Base-by-base conservation (phyloP, 2,797 vertebrate genomes). In the Oceanodroma leucorhoa region DNA sequence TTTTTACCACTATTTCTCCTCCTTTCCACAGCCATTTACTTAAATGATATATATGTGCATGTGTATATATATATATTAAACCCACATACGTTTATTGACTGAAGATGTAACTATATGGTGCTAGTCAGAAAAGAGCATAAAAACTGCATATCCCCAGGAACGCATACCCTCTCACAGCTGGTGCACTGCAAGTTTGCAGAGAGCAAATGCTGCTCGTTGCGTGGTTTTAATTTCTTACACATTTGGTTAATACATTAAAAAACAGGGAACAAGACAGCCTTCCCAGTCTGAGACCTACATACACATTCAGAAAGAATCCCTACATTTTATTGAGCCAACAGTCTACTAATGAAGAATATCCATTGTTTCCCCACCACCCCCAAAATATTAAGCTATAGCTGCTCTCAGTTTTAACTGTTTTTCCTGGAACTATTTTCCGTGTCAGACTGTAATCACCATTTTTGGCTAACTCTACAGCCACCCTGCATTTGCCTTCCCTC, bases 1-100 rank as follows among this genome's bases (percentile, higher is more conserved):
- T 93, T 96, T 89, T 95, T 95, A 53, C 81, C 95, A 94, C 83
- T 83, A 45, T 92, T 78, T 95, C 60, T 73, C 81, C 82, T 55
- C 80, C 71, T 94, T 93, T 96, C 90, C 80, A 89, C 83, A 93
- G 43, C 86, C 96, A 67, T 91, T 96, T 86, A 95, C 81, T 82
- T 90, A 75, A 79, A 86, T 76, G 20, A 88, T 73, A 93, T 54
- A 70, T 79, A 73, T 18, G 9, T 61, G 8, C 30, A 21, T n/a
- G 26, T 66, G 10, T 65, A 4, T 24, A 54, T 46, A 41, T 62
- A 54, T n/a, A n/a, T 64, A 54, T 86, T 43, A 70, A 92, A 93
- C n/a, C 4, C 70, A 84, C 20, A 72, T 21, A 83, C 3, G 7
- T 82, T 61, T 60, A 73, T 41, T 77, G 73, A 65, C 43, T 54